Evolutionary conservation across 2,113 vertebrate species (phyloP).

Genomic region (Parotia lawesii): DNA sequence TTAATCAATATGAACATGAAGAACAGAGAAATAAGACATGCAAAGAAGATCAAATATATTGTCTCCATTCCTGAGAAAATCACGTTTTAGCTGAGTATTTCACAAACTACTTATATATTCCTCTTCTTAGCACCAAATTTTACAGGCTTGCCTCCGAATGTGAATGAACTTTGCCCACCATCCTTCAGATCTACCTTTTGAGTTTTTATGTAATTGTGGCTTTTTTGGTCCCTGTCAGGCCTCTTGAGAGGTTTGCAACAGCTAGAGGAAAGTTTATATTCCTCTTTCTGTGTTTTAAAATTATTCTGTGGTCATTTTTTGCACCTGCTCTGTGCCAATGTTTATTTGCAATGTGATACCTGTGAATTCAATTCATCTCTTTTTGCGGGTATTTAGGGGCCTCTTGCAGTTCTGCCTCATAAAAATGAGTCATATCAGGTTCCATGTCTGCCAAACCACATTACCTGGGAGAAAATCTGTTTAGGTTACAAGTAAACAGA

Average conservation of each 20-base stretch:
- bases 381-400: background rate
- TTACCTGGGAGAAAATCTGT: background rate
- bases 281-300: background rate
- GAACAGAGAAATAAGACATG: background rate
- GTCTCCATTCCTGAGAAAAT: background rate
- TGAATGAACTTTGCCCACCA: background rate
- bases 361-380: background rate
- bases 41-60: background rate
- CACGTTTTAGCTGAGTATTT: background rate
- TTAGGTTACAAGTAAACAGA: background rate
- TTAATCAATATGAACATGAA: background rate
- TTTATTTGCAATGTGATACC: background rate
- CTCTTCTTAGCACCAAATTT: background rate
- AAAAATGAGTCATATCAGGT: background rate
- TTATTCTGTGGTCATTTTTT: background rate
- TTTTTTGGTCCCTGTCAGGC: background rate
- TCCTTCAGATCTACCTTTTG: background rate
- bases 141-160: background rate
- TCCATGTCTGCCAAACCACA: background rate
- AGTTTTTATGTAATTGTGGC: background rate
- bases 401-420: background rate
- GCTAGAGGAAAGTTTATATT: background rate
- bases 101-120: background rate
- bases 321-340: background rate
- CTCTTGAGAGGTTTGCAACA: background rate